phyloP scores from a whole-genome alignment of 2,888 invertebrate species.

The Drosophila melanosoma region DNA sequence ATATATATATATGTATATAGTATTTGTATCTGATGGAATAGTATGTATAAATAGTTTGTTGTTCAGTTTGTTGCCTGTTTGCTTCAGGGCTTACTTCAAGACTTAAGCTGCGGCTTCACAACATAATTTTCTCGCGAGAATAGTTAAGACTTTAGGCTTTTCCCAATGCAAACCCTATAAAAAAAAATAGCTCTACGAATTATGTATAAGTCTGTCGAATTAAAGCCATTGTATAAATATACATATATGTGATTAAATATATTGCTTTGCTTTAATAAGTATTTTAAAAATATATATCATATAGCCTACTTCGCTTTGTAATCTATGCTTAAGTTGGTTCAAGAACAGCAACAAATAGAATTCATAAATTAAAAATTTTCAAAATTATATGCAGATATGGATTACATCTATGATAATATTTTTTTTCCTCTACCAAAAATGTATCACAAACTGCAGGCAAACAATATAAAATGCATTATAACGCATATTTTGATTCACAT shows the following conservation, averaged over 20 bases:
- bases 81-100: slow-evolving; percentile 16
- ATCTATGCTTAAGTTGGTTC: no score
- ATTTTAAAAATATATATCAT: neutral
- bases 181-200: neutral
- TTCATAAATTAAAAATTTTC: no score
- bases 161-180: neutral
- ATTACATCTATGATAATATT: no score
- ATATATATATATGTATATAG: slow-evolving; percentile 3
- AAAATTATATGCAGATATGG: neutral
- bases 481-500: slow-evolving; percentile 23
- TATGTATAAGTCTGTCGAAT: neutral
- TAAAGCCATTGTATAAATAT: neutral
- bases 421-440: neutral
- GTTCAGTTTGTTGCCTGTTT: slow-evolving; percentile 20
- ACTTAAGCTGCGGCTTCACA: slow-evolving; percentile 23
- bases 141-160: slow-evolving; percentile 9
- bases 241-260: neutral
- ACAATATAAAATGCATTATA: slow-evolving; percentile 11
- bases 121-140: slow-evolving; percentile 10
- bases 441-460: neutral
- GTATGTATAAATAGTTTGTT: slow-evolving; percentile 30
- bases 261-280: neutral
- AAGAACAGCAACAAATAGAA: no score
- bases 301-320: neutral
- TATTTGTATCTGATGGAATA: slow-evolving; percentile 6